Conservation (phyloP, 2,797 vertebrate genomes). For the Anniella stebbinsi region DNA sequence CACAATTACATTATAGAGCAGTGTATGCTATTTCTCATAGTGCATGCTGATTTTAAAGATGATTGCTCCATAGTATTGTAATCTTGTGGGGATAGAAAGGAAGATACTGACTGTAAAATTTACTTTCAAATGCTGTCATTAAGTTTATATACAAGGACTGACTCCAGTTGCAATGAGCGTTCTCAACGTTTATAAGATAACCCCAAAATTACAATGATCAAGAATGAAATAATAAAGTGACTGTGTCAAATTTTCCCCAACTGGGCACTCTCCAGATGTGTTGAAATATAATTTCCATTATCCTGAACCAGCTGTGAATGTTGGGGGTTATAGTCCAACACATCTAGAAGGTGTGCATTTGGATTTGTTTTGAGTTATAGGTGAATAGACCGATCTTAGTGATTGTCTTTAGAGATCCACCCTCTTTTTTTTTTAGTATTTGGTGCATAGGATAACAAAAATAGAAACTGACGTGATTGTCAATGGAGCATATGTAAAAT, state of each 20-base stretch:
- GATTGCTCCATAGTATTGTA: not conserved
- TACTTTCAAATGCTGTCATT: accelerated
- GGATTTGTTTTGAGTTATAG: accelerated
- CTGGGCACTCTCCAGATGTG: no score
- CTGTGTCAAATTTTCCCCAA: not conserved
- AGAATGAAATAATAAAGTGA: not conserved
- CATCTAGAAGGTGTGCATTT: not conserved
- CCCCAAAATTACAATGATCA: not conserved
- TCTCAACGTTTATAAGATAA: not conserved
- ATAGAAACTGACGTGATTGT: not conserved
- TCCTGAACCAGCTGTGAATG: no score
- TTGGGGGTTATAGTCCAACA: no score
- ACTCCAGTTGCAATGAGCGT: not conserved
- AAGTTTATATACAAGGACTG: accelerated
- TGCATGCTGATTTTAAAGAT: not conserved
- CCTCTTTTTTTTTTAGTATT: not conserved
- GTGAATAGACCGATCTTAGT: not conserved
- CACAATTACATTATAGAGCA: not conserved
- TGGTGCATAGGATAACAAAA: accelerated
- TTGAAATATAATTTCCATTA: no score
- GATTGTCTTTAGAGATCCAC: not conserved
- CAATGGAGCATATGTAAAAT: accelerated
- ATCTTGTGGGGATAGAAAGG: not conserved
- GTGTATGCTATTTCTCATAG: accelerated
- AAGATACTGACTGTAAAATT: not conserved